phyloP scores from a whole-genome alignment of 2,113 vertebrate genomes.

The Osmerus eperlanus region DNA sequence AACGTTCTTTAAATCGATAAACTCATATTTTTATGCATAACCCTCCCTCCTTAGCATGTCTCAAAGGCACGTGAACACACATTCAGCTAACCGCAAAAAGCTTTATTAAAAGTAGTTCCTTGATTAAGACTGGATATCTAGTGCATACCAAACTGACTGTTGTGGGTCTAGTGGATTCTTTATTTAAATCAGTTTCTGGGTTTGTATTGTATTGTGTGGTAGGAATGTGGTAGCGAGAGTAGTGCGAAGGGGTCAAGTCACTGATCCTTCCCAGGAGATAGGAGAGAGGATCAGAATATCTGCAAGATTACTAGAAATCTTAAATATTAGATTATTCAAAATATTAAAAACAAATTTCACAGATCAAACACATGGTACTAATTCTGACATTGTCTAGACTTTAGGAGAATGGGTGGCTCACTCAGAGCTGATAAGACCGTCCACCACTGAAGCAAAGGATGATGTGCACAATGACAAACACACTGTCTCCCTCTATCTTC shows the following conservation, averaged over 20 bases:
- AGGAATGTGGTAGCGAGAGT: neutral
- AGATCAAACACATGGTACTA: too few species aligned
- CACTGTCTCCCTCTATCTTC: slow-evolving; percentile 75
- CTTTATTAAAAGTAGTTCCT: too few species aligned
- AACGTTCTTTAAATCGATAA: too few species aligned
- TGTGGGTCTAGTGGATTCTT: too few species aligned
- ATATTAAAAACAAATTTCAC: neutral
- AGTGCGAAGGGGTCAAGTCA: neutral
- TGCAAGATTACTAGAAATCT: neutral
- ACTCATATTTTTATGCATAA: too few species aligned
- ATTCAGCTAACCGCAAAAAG: too few species aligned
- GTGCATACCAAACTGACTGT: too few species aligned
- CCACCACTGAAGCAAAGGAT: slow-evolving; percentile 56
- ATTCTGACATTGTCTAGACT: neutral
- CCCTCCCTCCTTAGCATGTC: too few species aligned
- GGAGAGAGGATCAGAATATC: neutral
- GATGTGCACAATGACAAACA: slow-evolving; percentile 83
- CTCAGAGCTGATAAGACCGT: neutral
- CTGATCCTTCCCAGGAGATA: neutral
- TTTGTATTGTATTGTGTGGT: neutral
- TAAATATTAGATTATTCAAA: neutral
- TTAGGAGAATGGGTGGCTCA: neutral
- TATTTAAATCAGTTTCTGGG: neutral
- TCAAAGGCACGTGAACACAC: too few species aligned
- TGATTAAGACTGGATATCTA: too few species aligned